phyloP scores from a whole-genome alignment of 2,888 invertebrate species.

The Euproctis similis region DNA sequence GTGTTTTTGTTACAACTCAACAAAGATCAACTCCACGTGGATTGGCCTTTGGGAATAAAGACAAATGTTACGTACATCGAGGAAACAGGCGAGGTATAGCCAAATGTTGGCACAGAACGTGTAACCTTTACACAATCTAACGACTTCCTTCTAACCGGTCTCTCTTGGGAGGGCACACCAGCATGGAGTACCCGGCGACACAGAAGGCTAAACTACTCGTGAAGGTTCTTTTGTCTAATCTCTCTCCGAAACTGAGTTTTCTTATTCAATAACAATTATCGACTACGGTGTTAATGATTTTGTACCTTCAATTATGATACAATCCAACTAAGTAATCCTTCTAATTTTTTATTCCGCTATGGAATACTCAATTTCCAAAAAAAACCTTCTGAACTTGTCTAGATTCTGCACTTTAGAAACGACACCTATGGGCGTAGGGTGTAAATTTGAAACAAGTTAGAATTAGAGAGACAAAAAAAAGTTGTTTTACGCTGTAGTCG shows the following conservation, averaged over 20 bases:
- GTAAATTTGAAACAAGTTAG: too few relatives aligned
- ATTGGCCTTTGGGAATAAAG: conserved; percentile 97
- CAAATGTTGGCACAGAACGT: conserved; percentile 60
- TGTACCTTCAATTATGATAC: neutral
- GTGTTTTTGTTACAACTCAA: conserved; percentile 99
- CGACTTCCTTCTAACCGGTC: conserved; percentile 73
- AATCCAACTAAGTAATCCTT: neutral
- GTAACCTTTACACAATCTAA: conserved; percentile 72
- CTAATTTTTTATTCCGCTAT: too few relatives aligned
- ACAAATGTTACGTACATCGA: conserved; percentile 95
- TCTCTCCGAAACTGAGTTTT: conserved; percentile 40
- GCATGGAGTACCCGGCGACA: conserved; percentile 66
- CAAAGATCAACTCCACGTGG: conserved; percentile 97
- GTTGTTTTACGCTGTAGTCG: conserved; percentile 18
- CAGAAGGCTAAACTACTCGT: conserved; percentile 53
- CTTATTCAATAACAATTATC: conserved; percentile 15
- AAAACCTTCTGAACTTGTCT: too few relatives aligned
- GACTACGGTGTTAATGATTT: conserved; percentile 15
- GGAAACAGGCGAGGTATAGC: conserved; percentile 92
- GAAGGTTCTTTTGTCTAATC: conserved; percentile 54
- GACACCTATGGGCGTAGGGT: too few relatives aligned
- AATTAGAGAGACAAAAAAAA: too few relatives aligned
- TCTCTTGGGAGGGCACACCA: conserved; percentile 70
- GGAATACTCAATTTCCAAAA: too few relatives aligned
- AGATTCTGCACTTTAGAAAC: too few relatives aligned